Conservation (phyloP, 2,797 vertebrate species). For the Apodemus agrarius region DNA sequence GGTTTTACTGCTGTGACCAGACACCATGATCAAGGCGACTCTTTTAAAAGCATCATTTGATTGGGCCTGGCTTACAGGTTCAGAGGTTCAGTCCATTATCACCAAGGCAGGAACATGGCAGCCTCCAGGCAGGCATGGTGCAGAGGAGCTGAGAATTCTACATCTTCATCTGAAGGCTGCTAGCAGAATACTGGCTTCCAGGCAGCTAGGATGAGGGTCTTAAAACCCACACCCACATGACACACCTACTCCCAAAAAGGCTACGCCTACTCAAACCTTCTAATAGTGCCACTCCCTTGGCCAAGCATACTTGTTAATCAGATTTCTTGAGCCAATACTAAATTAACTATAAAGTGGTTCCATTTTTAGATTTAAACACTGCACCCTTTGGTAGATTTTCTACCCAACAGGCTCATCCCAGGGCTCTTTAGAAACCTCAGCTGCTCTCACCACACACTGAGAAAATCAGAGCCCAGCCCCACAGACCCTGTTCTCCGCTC, state of each 20-base stretch:
- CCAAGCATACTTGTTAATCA: not conserved
- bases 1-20: not conserved
- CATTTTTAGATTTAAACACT: not conserved
- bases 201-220: not conserved
- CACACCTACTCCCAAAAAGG: not conserved
- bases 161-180: not conserved
- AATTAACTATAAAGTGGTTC: not conserved
- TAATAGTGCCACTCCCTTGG: not conserved
- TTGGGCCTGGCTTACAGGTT: not conserved
- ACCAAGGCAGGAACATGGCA: not conserved
- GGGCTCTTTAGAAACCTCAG: not conserved
- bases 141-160: no score
- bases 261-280: no score
- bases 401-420: not conserved
- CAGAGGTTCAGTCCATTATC: not conserved
- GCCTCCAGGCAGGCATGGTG: not conserved
- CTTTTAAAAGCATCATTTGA: not conserved
- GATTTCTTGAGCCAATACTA: not conserved
- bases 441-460: not conserved
- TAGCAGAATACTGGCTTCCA: not conserved
- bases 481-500: not conserved
- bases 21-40: not conserved
- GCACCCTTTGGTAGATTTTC: not conserved
- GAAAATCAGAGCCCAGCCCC: not conserved
- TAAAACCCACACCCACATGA: not conserved